Evolutionary conservation across 2,797 vertebrate species (phyloP).

Genomic region (Gastrophryne carolinensis): DNA sequence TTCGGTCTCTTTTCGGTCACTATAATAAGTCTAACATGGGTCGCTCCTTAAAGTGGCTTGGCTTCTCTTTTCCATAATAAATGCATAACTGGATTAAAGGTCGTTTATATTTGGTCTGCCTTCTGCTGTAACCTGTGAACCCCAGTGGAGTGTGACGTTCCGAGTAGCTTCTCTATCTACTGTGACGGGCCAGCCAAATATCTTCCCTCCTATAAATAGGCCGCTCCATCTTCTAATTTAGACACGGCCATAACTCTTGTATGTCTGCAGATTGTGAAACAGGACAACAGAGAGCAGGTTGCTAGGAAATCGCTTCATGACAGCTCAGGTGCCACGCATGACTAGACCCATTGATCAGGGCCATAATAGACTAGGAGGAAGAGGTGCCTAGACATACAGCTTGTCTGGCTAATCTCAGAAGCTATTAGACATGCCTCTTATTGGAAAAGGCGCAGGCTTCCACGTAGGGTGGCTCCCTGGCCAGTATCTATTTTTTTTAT

Average conservation of each 20-base stretch:
- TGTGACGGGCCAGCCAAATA: neutral
- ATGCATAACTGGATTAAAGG: too few relatives aligned
- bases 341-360: slow-evolving; percentile 41
- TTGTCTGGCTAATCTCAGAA: neutral
- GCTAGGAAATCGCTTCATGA: slow-evolving; percentile 47
- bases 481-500: too few relatives aligned
- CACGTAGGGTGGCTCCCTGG: too few relatives aligned
- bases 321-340: slow-evolving; percentile 41
- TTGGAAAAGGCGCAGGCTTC: too few relatives aligned
- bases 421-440: neutral
- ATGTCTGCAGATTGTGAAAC: slow-evolving; percentile 43
- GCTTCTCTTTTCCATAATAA: too few relatives aligned
- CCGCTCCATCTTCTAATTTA: slow-evolving; percentile 39
- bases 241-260: slow-evolving; percentile 33
- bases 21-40: too few relatives aligned
- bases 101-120: too few relatives aligned
- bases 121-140: too few relatives aligned
- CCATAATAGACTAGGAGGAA: neutral
- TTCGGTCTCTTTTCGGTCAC: too few relatives aligned
- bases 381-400: neutral
- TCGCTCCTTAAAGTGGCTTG: too few relatives aligned
- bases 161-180: too few relatives aligned
- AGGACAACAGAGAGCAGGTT: slow-evolving; percentile 17
- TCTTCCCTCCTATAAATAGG: slow-evolving; percentile 42
- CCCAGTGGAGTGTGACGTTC: too few relatives aligned